Conservation (phyloP, 2,797 vertebrate genomes). For the Coregonus ussuriensis region DNA sequence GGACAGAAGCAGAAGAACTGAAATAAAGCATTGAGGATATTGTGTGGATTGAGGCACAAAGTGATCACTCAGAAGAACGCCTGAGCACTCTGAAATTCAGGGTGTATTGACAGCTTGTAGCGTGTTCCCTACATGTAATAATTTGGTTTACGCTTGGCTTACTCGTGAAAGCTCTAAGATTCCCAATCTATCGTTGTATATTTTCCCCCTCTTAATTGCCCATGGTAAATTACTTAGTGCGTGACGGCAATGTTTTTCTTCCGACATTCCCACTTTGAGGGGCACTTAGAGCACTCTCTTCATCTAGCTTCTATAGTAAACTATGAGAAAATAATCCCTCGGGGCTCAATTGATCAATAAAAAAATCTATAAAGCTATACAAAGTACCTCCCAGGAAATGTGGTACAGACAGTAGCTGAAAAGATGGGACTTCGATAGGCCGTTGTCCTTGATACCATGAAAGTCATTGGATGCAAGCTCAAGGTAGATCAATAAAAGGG, state of each 20-base stretch:
- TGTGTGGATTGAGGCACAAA: background rate
- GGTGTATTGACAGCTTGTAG: slow-evolving; percentile 41
- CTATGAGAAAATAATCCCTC: slow-evolving; percentile 40
- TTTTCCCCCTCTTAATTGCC: slow-evolving; percentile 36
- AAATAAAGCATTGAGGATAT: background rate
- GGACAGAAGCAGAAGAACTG: background rate
- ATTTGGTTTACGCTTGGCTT: slow-evolving; percentile 53
- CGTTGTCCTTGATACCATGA: slow-evolving; percentile 10
- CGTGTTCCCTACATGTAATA: slow-evolving; percentile 39
- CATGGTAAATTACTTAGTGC: slow-evolving; percentile 59
- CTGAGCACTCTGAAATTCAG: slow-evolving; percentile 31
- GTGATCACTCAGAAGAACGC: background rate
- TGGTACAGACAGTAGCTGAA: slow-evolving; percentile 17
- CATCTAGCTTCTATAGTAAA: slow-evolving; percentile 33
- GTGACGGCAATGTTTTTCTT: slow-evolving; percentile 33
- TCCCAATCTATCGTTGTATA: slow-evolving; percentile 59
- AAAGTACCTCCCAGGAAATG: slow-evolving; percentile 44
- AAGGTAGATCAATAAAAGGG: slow-evolving; percentile 60
- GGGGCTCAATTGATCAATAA: slow-evolving; percentile 27
- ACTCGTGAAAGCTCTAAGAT: slow-evolving; percentile 51
- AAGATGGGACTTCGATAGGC: slow-evolving; percentile 24
- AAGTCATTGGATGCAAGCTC: slow-evolving; percentile 56
- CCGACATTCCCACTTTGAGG: slow-evolving; percentile 43
- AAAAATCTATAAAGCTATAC: slow-evolving; percentile 47
- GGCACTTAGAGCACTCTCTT: slow-evolving; percentile 24